Evolutionary conservation across 1,140 invertebrate genomes (phyloP), one percentile per base, ranked within the genome.

Genomic region (Agrypnia vestita): DNA sequence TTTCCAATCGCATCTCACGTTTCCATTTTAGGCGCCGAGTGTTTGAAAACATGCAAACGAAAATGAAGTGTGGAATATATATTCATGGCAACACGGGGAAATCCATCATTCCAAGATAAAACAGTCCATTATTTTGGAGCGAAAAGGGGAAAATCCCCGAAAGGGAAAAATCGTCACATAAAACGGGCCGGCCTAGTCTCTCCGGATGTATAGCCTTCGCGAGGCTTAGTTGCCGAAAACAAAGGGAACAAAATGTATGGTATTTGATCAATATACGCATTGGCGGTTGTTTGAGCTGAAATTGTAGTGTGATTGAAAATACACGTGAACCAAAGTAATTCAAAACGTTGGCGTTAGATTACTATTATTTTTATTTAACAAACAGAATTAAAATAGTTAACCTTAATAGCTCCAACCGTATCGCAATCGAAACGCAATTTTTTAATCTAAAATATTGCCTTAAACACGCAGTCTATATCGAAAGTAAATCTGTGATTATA

Each of bases 241-340:
- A 64, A 43, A 64, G 61, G 13, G 61, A 17, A 15, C 21, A 35
- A 35, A 62, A 35, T 35, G 25, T 44, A 12, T 64, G 61, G 35
- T 64, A 64, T 64, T 64, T 64, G 61, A 64, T 64, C 61, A 64
- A 64, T 64, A 64, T 64, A 64, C 61, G 61, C 61, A 64, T 64
- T 64, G 61, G 61, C 61, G 61, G 61, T 25, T 64, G 11, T 51
- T 51, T 13, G 49, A 12, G 3, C 25, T 35, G 6, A 35, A 35
- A 6, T 35, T 3, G 25, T 35, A 6, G 25, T 35, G 25, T 35
- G 25, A 35, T 35, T 35, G 25, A 35, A 35, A 35, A 35, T 35
- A 35, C 25, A 35, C 25, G 25, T 35, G 25, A 35, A 35, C 25
- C 25, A 35, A 35, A 35, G 25, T 35, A 35, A 35, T 35, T 35